phyloP scores from a whole-genome alignment of 2,113 vertebrate species.

The Hassar affinis region DNA sequence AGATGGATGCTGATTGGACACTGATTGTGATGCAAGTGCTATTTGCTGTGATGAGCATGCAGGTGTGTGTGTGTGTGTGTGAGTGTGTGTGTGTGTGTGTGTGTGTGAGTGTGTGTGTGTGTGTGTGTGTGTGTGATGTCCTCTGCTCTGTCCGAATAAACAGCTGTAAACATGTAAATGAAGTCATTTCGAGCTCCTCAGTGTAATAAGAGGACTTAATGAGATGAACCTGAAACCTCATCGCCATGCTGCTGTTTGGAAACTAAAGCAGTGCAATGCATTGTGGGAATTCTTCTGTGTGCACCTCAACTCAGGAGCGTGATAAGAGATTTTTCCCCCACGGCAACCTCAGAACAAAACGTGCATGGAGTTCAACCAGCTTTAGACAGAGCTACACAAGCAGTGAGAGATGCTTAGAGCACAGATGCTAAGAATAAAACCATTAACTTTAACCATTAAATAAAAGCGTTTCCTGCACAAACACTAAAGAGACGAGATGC shows the following conservation, averaged over 20 bases:
- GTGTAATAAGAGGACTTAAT: conserved; percentile 1
- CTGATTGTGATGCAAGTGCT: conserved; percentile 14
- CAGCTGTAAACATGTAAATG: conserved; percentile 29
- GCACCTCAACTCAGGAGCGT: neutral
- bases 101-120: conserved; percentile 4
- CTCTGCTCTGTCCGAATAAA: neutral
- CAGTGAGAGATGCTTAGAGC: too few relatives aligned
- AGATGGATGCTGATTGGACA: neutral
- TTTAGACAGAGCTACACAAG: neutral
- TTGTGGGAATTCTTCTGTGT: neutral
- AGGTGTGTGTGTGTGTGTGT: conserved; percentile 9
- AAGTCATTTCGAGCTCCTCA: conserved; percentile 5
- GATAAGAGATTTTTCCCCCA: neutral
- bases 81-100: conserved; percentile 19
- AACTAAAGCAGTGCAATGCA: neutral
- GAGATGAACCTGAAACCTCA: conserved; percentile 9
- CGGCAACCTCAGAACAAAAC: neutral
- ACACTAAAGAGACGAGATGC: neutral
- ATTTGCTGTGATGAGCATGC: neutral
- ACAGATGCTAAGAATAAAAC: neutral
- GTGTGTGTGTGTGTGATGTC: neutral
- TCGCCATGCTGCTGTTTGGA: neutral
- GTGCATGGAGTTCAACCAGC: too few relatives aligned
- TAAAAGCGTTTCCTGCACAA: neutral
- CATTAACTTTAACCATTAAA: neutral